Percentiles rank a stretch among this genome's conserved stretches.
Evolutionary conservation across 2,888 invertebrate genomes (phyloP).

Genomic region (Schrankia costaestrigalis): DNA sequence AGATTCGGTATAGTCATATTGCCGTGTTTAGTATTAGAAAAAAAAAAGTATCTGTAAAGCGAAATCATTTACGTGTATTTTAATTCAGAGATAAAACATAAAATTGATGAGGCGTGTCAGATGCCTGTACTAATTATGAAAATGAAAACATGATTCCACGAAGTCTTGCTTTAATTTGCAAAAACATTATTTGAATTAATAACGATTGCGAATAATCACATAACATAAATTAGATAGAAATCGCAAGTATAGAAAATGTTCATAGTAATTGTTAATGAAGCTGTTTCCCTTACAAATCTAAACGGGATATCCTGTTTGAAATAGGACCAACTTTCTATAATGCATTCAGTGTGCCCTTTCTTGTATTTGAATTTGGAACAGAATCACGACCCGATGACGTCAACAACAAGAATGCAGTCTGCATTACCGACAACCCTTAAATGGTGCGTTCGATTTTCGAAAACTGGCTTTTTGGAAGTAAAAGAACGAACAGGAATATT

Average conservation of each 20-base stretch:
- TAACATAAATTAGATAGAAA: constrained; percentile 4
- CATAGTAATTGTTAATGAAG: constrained; percentile 7
- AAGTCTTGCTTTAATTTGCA: constrained; percentile 10
- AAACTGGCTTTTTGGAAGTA: too few species aligned
- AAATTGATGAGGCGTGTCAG: constrained; percentile 9
- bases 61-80: too few species aligned
- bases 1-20: too few species aligned
- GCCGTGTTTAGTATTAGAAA: too few species aligned
- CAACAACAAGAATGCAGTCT: too few species aligned
- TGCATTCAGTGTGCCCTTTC: too few species aligned
- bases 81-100: constrained; percentile 7
- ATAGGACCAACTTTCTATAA: constrained; percentile 28
- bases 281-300: constrained; percentile 14
- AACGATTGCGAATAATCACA: constrained; percentile 10
- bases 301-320: constrained; percentile 21
- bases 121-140: constrained; percentile 15
- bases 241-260: constrained; percentile 5
- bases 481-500: too few species aligned
- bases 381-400: too few species aligned
- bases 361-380: too few species aligned
- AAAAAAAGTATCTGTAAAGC: too few species aligned
- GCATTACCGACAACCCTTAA: too few species aligned
- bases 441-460: too few species aligned
- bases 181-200: constrained; percentile 14
- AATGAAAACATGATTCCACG: constrained; percentile 20